phyloP scores from a whole-genome alignment of 2,113 vertebrate species.

The Sciurus niger region DNA sequence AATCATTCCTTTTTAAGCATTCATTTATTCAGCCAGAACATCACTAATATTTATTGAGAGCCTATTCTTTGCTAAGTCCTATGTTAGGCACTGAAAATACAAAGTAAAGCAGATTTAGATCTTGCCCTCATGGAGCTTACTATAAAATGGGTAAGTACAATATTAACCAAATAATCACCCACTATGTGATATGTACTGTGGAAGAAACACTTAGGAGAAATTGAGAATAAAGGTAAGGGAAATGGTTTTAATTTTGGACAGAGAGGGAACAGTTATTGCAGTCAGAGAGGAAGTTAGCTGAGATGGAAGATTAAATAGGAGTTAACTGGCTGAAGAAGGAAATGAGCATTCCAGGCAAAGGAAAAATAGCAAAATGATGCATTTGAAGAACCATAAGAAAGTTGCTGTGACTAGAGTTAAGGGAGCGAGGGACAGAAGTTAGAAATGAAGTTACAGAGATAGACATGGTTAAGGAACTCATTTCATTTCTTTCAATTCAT shows the following conservation, averaged over 20 bases:
- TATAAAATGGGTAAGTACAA: neutral
- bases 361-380: neutral
- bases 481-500: neutral
- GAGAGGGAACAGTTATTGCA: neutral
- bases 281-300: neutral
- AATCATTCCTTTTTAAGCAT: neutral
- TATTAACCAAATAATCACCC: neutral
- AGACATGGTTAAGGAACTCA: neutral
- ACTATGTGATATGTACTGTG: neutral
- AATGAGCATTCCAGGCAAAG: neutral
- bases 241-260: neutral
- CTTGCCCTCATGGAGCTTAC: neutral
- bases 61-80: neutral
- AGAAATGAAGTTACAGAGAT: neutral
- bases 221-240: neutral
- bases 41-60: neutral
- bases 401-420: neutral
- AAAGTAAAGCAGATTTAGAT: neutral
- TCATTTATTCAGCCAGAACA: neutral
- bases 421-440: neutral
- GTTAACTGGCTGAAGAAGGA: constrained; percentile 20
- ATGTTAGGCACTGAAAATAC: neutral
- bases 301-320: constrained; percentile 13
- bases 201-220: neutral
- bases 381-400: neutral